phyloP scores from a whole-genome alignment of 2,113 vertebrate species.

The Odontesthes bonariensis region DNA sequence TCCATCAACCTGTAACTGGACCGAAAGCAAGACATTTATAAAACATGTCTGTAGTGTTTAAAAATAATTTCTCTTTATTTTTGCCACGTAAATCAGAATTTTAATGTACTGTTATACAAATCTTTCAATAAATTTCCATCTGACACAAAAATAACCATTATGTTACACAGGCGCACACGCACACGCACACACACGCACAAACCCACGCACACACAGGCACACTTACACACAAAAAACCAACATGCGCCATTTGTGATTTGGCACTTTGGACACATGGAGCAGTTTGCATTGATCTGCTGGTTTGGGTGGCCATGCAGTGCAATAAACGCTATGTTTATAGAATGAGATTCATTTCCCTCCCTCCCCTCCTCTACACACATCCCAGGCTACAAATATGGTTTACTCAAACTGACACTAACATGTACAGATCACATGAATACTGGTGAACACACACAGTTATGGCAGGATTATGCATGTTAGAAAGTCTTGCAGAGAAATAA shows the following conservation, averaged over 20 bases:
- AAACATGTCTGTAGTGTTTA: slow-evolving; percentile 72
- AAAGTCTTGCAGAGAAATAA: slow-evolving; percentile 38
- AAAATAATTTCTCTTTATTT: slow-evolving; percentile 82
- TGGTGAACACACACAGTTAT: slow-evolving; percentile 65
- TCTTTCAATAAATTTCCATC: slow-evolving; percentile 76
- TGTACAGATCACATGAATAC: slow-evolving; percentile 71
- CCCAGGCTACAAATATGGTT: slow-evolving; percentile 73
- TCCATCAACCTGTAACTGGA: not conserved
- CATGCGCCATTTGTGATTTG: slow-evolving; percentile 77
- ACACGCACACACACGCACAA: slow-evolving; percentile 39
- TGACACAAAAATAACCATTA: slow-evolving; percentile 80
- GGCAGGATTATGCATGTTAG: slow-evolving; percentile 78
- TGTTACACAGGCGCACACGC: slow-evolving; percentile 66
- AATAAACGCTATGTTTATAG: slow-evolving; percentile 68
- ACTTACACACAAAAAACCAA: slow-evolving; percentile 43
- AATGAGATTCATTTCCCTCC: slow-evolving; percentile 68
- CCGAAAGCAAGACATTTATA: slow-evolving; percentile 27
- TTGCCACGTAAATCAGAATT: slow-evolving; percentile 79
- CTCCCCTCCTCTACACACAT: slow-evolving; percentile 29
- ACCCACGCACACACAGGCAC: slow-evolving; percentile 23
- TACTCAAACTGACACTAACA: slow-evolving; percentile 69
- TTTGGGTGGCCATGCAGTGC: slow-evolving; percentile 80
- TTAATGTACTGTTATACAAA: slow-evolving; percentile 81
- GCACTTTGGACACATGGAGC: slow-evolving; percentile 83
- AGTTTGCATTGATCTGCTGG: slow-evolving; percentile 85